Evolutionary conservation across 2,113 vertebrate genomes (phyloP).

Genomic region (Triplophysa rosa): DNA sequence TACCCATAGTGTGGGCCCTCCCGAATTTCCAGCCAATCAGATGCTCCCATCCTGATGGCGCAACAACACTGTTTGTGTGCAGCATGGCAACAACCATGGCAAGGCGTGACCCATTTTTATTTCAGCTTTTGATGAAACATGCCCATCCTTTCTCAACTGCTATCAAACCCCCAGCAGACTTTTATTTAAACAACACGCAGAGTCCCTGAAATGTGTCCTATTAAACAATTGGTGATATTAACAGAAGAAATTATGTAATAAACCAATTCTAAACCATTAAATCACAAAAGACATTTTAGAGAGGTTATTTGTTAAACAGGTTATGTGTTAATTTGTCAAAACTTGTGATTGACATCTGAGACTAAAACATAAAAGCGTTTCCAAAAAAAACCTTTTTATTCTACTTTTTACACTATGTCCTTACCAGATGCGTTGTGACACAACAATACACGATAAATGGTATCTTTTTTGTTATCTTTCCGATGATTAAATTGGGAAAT

Average conservation of each 20-base stretch:
- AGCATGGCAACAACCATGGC: constrained; percentile 45
- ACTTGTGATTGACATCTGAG: neutral
- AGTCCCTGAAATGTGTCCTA: constrained; percentile 19
- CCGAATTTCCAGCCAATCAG: constrained; percentile 31
- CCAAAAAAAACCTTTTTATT: too few relatives aligned
- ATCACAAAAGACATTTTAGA: neutral
- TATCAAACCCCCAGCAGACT: constrained; percentile 36
- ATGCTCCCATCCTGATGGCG: constrained; percentile 26
- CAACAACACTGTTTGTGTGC: constrained; percentile 31
- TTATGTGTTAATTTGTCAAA: neutral
- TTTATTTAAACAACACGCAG: constrained; percentile 34
- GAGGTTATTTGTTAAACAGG: neutral
- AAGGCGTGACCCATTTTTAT: constrained; percentile 54
- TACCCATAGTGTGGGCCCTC: constrained; percentile 4
- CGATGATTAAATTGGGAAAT: too few relatives aligned
- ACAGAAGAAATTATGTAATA: constrained; percentile 2
- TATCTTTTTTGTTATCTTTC: too few relatives aligned
- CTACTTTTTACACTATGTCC: too few relatives aligned
- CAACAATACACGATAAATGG: too few relatives aligned
- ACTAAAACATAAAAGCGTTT: too few relatives aligned
- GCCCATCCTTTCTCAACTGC: constrained; percentile 40
- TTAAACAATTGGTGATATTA: constrained; percentile 9
- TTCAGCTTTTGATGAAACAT: constrained; percentile 44
- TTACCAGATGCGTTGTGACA: too few relatives aligned
- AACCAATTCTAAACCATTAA: neutral